These are phyloP conservation scores for Apis mellifera DNA, from an alignment of 1,140 invertebrate species.

Conservation along the genomic window Amel_HAv3.1 CM009931.2:4938001-4938500, in stretches of 20 bases:
- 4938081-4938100: no score
- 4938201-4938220: no score
- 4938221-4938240: neutral
- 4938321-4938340: conserved; percentile 26
- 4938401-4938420: conserved; percentile 6
- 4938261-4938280: neutral
- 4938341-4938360: conserved; percentile 36
- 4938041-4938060: no score
- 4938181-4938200: no score
- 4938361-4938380: neutral
- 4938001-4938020: no score
- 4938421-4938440: conserved; percentile 55
- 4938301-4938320: neutral
- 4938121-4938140: no score
- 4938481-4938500: no score
- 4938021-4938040: no score
- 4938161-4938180: no score
- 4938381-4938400: conserved; percentile 27
- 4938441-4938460: conserved; percentile 40
- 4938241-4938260: neutral
- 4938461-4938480: neutral
- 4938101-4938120: no score
- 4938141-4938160: no score
- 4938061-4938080: no score
- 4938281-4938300: neutral